These are phyloP conservation scores for Encarsia formosa DNA, from an alignment of 2,888 invertebrate genomes.

Conservation along the genomic window DNA sequence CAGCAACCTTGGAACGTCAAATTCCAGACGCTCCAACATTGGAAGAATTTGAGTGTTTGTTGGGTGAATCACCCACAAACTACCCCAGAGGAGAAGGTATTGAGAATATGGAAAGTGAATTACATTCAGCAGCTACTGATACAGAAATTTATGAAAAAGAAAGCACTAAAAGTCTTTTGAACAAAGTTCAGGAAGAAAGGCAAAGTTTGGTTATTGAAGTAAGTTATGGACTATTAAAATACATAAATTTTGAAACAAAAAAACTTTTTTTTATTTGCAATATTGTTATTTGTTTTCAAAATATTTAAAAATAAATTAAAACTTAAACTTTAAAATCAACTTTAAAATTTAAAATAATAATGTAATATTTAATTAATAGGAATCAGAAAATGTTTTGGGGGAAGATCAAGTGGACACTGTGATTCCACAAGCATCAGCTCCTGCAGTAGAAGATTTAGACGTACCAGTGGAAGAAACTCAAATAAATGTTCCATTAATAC, in stretches of 20 bases:
- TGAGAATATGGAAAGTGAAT: conserved; percentile 49
- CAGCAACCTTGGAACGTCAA: conserved; percentile 36
- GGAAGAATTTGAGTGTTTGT: conserved; percentile 48
- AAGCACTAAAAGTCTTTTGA: conserved; percentile 23
- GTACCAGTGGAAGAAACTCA: conserved; percentile 21
- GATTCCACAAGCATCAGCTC: conserved; percentile 22
- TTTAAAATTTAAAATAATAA: background rate
- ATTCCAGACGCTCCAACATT: conserved; percentile 48
- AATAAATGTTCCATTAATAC: conserved; percentile 28
- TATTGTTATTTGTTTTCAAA: background rate
- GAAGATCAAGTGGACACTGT: conserved; percentile 18
- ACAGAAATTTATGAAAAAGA: conserved; percentile 45
- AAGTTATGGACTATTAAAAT: too few relatives aligned
- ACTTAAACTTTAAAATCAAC: background rate
- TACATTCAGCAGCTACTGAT: conserved; percentile 48
- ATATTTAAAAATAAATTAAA: background rate
- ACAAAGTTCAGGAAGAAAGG: conserved; percentile 8
- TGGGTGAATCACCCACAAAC: conserved; percentile 48
- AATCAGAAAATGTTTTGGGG: conserved; percentile 7
- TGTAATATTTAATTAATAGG: background rate
- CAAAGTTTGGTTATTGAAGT: too few relatives aligned
- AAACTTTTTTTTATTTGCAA: background rate
- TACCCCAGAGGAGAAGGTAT: conserved; percentile 47
- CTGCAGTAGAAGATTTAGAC: conserved; percentile 21
- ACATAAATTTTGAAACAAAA: background rate